A percentile compares a stretch with the other conserved stretches of the same genome.
phyloP scores from a whole-genome alignment of 2,113 vertebrate genomes.

The Dasyurus viverrinus region DNA sequence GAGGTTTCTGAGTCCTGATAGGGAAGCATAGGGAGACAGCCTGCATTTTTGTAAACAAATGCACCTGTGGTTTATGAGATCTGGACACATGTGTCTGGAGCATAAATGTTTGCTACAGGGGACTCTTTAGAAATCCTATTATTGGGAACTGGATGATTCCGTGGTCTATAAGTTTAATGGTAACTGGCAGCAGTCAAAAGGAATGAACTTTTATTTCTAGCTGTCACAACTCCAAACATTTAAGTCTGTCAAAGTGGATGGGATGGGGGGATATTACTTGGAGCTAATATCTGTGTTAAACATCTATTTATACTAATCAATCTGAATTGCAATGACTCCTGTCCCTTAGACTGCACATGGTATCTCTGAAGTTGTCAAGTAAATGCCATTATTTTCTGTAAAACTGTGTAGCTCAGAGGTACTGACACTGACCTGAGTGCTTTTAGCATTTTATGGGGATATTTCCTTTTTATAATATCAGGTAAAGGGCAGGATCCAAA shows the following conservation, averaged over 20 bases:
- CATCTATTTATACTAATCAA: not conserved
- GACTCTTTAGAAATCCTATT: slow-evolving; percentile 67
- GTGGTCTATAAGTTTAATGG: slow-evolving; percentile 78
- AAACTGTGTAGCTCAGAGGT: not conserved
- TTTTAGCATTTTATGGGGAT: not conserved
- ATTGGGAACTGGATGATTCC: slow-evolving; percentile 71
- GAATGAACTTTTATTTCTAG: slow-evolving; percentile 67
- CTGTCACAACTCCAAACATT: slow-evolving; percentile 64
- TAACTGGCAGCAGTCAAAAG: slow-evolving; percentile 78
- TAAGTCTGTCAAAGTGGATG: slow-evolving; percentile 50
- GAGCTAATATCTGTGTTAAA: slow-evolving; percentile 37
- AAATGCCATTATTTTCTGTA: not conserved
- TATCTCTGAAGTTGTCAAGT: slow-evolving; percentile 6
- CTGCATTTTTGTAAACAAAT: slow-evolving; percentile 55
- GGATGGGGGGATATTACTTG: not conserved
- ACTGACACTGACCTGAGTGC: not conserved
- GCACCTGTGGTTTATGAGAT: slow-evolving; percentile 60
- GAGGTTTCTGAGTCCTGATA: slow-evolving; percentile 41
- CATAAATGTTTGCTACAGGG: slow-evolving; percentile 66
- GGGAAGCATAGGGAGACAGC: not conserved
- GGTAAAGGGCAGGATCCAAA: not conserved
- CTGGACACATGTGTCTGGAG: slow-evolving; percentile 50
- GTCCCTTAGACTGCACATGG: not conserved
- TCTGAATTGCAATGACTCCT: not conserved
- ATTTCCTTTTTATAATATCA: slow-evolving; percentile 21